A percentile compares a stretch with the other conserved stretches of the same genome.
Conservation (phyloP, 2,888 invertebrate species). For the Athetis lepigone region DNA sequence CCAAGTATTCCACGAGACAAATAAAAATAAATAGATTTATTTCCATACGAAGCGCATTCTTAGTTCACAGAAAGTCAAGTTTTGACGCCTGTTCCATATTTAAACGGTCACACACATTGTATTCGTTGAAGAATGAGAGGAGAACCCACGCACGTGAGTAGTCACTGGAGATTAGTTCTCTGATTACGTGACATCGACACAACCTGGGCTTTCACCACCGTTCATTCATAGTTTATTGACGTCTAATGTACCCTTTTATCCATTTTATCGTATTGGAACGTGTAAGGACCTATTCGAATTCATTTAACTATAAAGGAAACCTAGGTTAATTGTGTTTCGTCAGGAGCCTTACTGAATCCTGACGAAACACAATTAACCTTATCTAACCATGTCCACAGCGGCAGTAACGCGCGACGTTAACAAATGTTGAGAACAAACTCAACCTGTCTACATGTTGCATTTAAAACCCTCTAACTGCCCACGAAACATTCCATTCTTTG, state of each 20-base stretch:
- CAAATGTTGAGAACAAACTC: slow-evolving; percentile 33
- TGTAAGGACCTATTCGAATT: slow-evolving; percentile 48
- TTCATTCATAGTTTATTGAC: slow-evolving; percentile 72
- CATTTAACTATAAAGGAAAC: slow-evolving; percentile 31
- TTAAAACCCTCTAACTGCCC: slow-evolving; percentile 59
- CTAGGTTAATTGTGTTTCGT: too few relatives aligned
- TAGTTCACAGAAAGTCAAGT: slow-evolving; percentile 56
- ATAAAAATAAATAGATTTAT: slow-evolving; percentile 17
- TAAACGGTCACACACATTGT: slow-evolving; percentile 78
- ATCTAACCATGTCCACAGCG: slow-evolving; percentile 29
- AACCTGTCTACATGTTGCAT: slow-evolving; percentile 49
- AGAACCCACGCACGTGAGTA: slow-evolving; percentile 83
- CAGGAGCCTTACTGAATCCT: slow-evolving; percentile 22
- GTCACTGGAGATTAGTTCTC: slow-evolving; percentile 84
- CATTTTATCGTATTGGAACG: slow-evolving; percentile 48
- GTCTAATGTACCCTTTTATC: slow-evolving; percentile 52
- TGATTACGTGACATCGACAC: slow-evolving; percentile 85
- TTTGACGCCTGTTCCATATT: slow-evolving; percentile 71
- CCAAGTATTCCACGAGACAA: not conserved
- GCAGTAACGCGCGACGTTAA: slow-evolving; percentile 3
- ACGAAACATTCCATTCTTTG: slow-evolving; percentile 71
- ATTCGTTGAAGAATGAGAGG: slow-evolving; percentile 70
- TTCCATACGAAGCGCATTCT: slow-evolving; percentile 15
- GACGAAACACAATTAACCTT: slow-evolving; percentile 21
- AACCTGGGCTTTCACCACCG: slow-evolving; percentile 75